Base-by-base conservation (phyloP, 2,888 invertebrate species). In the Acanthosepion lycidas region DNA sequence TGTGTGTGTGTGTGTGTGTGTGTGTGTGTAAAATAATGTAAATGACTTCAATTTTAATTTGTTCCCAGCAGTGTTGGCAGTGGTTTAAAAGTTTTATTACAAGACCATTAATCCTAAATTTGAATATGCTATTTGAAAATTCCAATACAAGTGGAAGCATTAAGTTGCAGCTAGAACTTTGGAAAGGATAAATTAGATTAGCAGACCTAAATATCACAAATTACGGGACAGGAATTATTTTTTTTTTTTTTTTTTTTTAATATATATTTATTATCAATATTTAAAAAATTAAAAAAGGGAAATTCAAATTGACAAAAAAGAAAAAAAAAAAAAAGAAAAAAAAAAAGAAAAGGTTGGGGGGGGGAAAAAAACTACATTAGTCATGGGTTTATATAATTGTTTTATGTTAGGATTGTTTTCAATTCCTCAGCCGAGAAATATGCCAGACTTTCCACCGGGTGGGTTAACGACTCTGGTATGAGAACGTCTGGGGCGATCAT, bases 401-500 rank as follows among this genome's bases (percentile, higher is more conserved):
- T 49, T 93, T 15, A 53, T 53, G 93, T 53, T 93, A 53, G 6
- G 51, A 26, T 92, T 49, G 28, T 42, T 94, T 78, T 26, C 28
- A 33, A 91, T 92, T 92, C 59, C 48, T 94, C 55, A 55, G 91
- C 93, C 94, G 92, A 94, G 94, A n/a, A 95, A 91, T 59, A 94
- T 94, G 20, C 51, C 59, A n/a, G 97, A 96, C 94, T 96, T 96
- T 28, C 97, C 97, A 94, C 97, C 97, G 48, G 97, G 97, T n/a
- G 97, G 97, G 94, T 97, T 96, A 26, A 95, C 95, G 33, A 97
- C 96, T 59, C 96, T 95, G 94, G 97, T 97, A 94, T 96, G 96
- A 23, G 96, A 95, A 92, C 96, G 95, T 55, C 95, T 95, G 51
- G 96, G 96, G 42, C 96, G 95, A 55, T 96, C 96, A 98, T 97